A percentile compares a stretch with the other conserved stretches of the same genome.
Evolutionary conservation across 2,113 vertebrate genomes (phyloP).

Genomic region (Rhinolophus ferrumequinum): DNA sequence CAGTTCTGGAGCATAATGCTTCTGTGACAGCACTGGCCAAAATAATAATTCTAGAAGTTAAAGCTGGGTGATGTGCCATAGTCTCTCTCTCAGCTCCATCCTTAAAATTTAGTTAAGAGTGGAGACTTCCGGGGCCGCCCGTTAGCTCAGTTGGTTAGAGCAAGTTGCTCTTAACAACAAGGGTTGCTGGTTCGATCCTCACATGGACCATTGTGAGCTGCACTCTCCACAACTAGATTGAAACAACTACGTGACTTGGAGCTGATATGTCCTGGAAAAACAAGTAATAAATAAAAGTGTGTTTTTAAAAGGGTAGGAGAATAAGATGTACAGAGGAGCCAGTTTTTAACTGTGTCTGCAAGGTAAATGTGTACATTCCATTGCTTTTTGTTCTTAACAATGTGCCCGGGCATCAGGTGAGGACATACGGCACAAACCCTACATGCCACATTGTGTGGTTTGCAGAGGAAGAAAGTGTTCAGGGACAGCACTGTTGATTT

Average conservation of each 20-base stretch:
- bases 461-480: background rate
- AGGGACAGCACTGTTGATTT: background rate
- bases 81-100: background rate
- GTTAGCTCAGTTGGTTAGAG: no score
- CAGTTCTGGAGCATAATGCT: background rate
- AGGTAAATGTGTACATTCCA: background rate
- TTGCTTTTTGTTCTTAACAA: background rate
- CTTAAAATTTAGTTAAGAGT: background rate
- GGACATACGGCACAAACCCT: background rate
- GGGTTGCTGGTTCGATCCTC: no score
- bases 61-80: background rate
- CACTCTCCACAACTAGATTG: no score
- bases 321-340: background rate
- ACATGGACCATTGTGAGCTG: no score
- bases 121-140: background rate
- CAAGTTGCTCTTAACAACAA: no score
- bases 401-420: background rate
- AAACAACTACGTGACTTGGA: no score
- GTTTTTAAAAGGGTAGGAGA: background rate
- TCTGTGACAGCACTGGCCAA: background rate
- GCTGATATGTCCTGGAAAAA: no score
- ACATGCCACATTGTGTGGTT: background rate
- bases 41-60: background rate
- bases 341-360: background rate
- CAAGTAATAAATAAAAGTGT: no score